A percentile compares a stretch with the other conserved stretches of the same genome.
These are phyloP conservation scores for Zaprionus kolodkinae DNA, from an alignment of 1,140 invertebrate species.

Conservation along the genomic window DNA sequence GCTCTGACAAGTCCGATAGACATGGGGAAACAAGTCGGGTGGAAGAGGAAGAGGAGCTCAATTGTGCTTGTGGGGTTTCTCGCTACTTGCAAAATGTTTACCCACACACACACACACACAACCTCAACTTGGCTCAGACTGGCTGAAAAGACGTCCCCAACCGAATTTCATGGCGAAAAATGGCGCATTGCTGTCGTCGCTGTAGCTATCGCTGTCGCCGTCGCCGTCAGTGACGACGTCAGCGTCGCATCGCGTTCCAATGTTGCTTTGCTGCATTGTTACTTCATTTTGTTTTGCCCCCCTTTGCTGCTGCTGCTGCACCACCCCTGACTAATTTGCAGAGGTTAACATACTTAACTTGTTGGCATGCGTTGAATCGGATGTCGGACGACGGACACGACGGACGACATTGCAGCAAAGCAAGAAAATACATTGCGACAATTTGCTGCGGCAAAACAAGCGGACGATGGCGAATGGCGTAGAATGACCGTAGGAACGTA, in stretches of 20 bases:
- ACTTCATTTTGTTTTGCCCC: constrained; percentile 64
- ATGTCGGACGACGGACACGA: background rate
- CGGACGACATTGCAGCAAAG: constrained; percentile 55
- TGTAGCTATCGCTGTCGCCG: constrained; percentile 34
- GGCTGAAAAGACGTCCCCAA: constrained; percentile 56
- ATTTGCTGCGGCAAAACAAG: constrained; percentile 70
- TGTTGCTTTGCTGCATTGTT: constrained; percentile 77
- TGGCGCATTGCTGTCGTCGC: constrained; percentile 79
- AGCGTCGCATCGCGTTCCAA: constrained; percentile 43
- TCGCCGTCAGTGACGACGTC: constrained; percentile 55
- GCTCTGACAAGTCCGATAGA: constrained; percentile 34
- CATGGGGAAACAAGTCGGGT: background rate
- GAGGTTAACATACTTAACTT: constrained; percentile 81
- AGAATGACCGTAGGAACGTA: constrained; percentile 28
- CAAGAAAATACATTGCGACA: constrained; percentile 67
- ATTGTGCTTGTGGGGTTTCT: constrained; percentile 62
- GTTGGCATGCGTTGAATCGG: constrained; percentile 77
- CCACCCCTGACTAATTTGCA: constrained; percentile 71
- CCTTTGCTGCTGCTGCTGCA: background rate
- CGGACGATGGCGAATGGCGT: constrained; percentile 46
- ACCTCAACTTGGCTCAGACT: constrained; percentile 13
- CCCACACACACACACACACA: constrained; percentile 46
- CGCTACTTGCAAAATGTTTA: constrained; percentile 65
- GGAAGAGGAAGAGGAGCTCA: background rate
- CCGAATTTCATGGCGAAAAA: constrained; percentile 78